phyloP scores from a whole-genome alignment of 2,888 invertebrate species.

The Linnaemya vulpina region DNA sequence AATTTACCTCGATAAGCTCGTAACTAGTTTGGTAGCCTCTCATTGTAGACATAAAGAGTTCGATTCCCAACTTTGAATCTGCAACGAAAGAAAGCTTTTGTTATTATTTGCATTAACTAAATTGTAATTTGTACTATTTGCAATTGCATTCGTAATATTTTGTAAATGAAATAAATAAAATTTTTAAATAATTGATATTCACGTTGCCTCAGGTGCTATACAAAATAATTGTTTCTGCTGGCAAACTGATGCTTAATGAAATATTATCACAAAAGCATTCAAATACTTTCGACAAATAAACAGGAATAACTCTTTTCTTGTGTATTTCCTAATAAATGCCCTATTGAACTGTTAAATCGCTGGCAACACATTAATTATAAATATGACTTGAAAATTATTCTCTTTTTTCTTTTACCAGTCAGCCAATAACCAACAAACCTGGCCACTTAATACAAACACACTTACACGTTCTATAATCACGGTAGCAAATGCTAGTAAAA shows the following conservation, averaged over 20 bases:
- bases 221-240: neutral
- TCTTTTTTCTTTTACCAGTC: constrained; percentile 37
- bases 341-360: constrained; percentile 70
- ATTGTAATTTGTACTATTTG: too few relatives aligned
- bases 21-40: too few relatives aligned
- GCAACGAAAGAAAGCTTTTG: too few relatives aligned
- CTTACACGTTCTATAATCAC: constrained; percentile 16
- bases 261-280: neutral
- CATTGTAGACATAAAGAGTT: too few relatives aligned
- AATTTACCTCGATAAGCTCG: too few relatives aligned
- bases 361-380: constrained; percentile 65
- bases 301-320: neutral
- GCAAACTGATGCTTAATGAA: neutral
- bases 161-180: too few relatives aligned
- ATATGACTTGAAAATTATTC: constrained; percentile 51
- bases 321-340: constrained; percentile 53
- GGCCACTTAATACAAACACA: constrained; percentile 21
- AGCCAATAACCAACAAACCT: constrained; percentile 24
- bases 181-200: too few relatives aligned
- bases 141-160: too few relatives aligned
- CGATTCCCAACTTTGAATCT: too few relatives aligned
- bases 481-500: constrained; percentile 41
- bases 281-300: neutral
- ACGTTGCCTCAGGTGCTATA: neutral
- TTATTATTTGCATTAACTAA: too few relatives aligned